Conservation (phyloP, 2,113 vertebrate genomes). For the Perognathus longimembris region DNA sequence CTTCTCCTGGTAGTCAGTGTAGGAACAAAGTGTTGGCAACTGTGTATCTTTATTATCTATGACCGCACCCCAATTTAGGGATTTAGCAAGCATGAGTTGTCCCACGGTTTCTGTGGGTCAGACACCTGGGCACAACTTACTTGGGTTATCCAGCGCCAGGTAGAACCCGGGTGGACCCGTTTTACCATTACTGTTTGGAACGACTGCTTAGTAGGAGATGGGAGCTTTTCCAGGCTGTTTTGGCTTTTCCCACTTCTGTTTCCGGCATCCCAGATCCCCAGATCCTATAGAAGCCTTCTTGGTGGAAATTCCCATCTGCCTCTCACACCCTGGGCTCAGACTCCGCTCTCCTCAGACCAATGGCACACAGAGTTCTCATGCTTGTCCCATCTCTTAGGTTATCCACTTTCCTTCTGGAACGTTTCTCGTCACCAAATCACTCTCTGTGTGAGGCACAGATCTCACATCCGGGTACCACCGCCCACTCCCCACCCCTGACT, state of each 20-base stretch:
- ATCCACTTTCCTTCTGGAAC: not conserved
- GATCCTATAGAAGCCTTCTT: not conserved
- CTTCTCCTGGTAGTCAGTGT: not conserved
- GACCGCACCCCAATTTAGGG: not conserved
- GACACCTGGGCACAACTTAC: not conserved
- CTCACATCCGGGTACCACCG: not conserved
- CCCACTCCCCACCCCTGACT: not conserved
- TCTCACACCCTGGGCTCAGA: not conserved
- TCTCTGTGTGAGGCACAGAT: not conserved
- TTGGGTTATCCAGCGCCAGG: not conserved
- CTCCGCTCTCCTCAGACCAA: not conserved
- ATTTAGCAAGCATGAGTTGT: not conserved
- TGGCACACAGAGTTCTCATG: not conserved
- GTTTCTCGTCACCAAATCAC: not conserved
- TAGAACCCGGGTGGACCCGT: not conserved
- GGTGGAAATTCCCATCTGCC: not conserved
- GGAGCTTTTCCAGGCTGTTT: not conserved
- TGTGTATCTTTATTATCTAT: not conserved
- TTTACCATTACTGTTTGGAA: not conserved
- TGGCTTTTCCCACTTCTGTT: not conserved
- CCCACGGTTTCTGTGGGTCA: not conserved
- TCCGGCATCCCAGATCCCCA: not conserved
- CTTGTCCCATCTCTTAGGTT: not conserved
- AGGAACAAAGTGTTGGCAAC: not conserved
- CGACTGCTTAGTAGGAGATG: not conserved